Base-by-base conservation (phyloP, 2,888 invertebrate species). In the Drosophila recens region DNA sequence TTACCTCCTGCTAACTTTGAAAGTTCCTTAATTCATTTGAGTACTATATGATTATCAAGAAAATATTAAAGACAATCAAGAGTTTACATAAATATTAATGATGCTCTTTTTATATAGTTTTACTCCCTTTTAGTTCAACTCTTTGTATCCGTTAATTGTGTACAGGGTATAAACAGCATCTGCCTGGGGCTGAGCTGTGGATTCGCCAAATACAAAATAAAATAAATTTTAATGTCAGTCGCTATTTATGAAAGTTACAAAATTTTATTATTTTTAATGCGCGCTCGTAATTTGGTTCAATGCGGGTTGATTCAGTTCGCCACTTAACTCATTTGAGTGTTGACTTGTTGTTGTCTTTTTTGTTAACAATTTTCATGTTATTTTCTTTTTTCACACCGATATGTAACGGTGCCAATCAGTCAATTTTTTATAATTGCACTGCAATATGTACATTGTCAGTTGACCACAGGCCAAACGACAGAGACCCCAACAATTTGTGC, bases 241-340 rank as follows among this genome's bases (percentile, higher is more conserved):
- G 70, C 64, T 75, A 75, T 77, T 77, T 79, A 79, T 79, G 67
- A 67, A 85, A 87, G 61, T 83, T 87, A 80, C 70, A 71, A 83
- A 80, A 72, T 85, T 87, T 51, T 80, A 82, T 85, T 64, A 74
- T 71, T 73, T 71, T 75, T 81, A 81, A 80, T 77, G 79, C 75
- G 63, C 71, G 67, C 77, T 63, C 77, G 79, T 81, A 82, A 84
- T 82, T 79, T 66, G 75, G 69, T 68, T 65, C 51, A 70, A 70
- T 70, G 75, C 58, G 75, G 73, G 72, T 69, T 69, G 59, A 80
- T 70, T 70, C 73, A 65, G 65, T 62, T 62, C 63, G 72, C 63
- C 80, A 82, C 80, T 88, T 86, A 83, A 88, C 73, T 82, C 81
- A 80, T 88, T 85, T 78, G 75, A 63, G 57, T 75, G 68, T 67